Percentiles rank a stretch among this genome's conserved stretches.
Evolutionary conservation across 2,888 invertebrate genomes (phyloP).

Genomic region (Ormia ochracea): DNA sequence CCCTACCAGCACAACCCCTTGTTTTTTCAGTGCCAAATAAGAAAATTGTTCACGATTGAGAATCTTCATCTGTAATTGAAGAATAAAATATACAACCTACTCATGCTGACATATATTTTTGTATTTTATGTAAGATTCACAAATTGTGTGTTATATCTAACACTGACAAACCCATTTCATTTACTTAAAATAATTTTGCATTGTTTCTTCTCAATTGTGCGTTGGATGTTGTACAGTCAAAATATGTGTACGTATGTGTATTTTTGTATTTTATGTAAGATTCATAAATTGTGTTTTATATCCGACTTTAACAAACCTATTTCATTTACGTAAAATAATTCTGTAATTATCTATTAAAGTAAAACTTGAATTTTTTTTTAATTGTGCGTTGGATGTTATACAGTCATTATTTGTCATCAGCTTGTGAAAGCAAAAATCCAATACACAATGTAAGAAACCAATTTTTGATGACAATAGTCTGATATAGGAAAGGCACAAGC

Average conservation of each 20-base stretch:
- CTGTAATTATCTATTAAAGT: neutral
- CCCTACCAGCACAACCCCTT: too few species aligned
- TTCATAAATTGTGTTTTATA: neutral
- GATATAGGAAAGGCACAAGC: conserved; percentile 6
- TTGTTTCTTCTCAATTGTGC: neutral
- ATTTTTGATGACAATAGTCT: neutral
- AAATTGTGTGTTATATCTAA: neutral
- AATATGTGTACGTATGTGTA: too few species aligned
- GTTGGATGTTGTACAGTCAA: conserved; percentile 11
- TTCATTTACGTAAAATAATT: neutral
- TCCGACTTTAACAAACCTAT: conserved; percentile 15
- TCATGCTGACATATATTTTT: too few species aligned
- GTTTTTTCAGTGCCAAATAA: too few species aligned
- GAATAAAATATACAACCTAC: too few species aligned
- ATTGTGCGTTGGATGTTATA: conserved; percentile 1
- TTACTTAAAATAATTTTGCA: neutral
- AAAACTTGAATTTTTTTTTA: conserved; percentile 2
- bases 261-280: neutral
- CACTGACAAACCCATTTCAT: conserved; percentile 20
- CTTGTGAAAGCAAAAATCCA: neutral
- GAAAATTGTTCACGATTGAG: too few species aligned
- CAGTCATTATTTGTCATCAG: conserved; percentile 35
- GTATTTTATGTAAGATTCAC: neutral
- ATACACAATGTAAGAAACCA: neutral
- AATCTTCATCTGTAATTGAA: too few species aligned